Conservation (phyloP, 1,140 invertebrate genomes). For the Physella acuta region DNA sequence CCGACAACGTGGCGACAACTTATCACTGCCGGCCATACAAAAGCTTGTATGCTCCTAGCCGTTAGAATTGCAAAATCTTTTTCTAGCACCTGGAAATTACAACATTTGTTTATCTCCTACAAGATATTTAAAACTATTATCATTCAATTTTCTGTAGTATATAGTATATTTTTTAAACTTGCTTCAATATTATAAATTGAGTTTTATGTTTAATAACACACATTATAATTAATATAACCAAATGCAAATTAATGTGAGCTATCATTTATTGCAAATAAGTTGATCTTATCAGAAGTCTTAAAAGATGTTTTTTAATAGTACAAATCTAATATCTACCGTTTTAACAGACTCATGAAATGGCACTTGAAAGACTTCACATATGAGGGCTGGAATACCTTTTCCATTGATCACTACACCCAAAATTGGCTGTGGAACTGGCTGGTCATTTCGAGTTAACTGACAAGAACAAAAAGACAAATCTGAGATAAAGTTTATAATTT, state of each 20-base stretch:
- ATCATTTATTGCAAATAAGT: background rate
- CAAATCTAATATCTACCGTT: background rate
- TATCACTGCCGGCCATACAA: constrained; percentile 41
- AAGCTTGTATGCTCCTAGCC: constrained; percentile 38
- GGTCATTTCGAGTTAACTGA: constrained; percentile 23
- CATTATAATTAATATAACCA: background rate
- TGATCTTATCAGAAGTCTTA: background rate
- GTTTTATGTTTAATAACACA: no score
- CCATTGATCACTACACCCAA: constrained; percentile 18
- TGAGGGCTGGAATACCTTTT: background rate
- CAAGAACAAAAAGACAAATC: background rate
- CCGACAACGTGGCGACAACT: constrained; percentile 44
- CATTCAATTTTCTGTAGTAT: no score
- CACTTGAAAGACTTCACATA: background rate
- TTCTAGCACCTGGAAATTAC: constrained; percentile 31
- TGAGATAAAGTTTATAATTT: background rate
- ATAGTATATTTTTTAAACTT: no score
- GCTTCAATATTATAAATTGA: no score
- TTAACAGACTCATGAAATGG: constrained; percentile 3
- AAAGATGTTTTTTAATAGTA: background rate
- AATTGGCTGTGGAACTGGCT: constrained; percentile 14
- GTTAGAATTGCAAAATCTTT: constrained; percentile 20
- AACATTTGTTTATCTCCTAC: no score
- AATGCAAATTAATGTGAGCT: background rate
- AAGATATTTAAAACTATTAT: no score